Base-by-base conservation (phyloP, 2,797 vertebrate species). In the Macrochelys suwanniensis region DNA sequence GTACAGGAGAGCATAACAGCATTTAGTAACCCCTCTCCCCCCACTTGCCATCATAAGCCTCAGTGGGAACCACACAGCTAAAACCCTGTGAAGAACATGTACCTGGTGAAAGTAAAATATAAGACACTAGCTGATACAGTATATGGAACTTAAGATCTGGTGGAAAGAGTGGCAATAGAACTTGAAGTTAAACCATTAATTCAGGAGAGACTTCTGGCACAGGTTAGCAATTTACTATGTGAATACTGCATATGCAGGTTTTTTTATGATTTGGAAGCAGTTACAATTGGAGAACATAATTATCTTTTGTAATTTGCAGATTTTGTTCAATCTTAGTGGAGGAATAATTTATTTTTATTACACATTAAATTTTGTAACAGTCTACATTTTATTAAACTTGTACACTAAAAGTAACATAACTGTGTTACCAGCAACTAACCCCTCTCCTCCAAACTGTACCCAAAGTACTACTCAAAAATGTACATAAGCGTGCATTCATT, bases 331-430 rank as follows among this genome's bases (percentile, higher is more conserved):
- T 95, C 57, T 92, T 90, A 85, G 84, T 90, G 59, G 80, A 86
- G 23, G 57, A 89, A n/a, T 91, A 95, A 95, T 95, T 96, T 91
- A 97, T 91, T 95, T 94, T 96, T 91, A 96, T 91, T 95, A 91
- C 82, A 49, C 61, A 93, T 94, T 94, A 93, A 92, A 94, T 94
- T 92, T 96, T 91, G 84, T 92, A 95, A 95, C 79, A 89, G 5
- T 80, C 37, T 84, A 84, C 88, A 93, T 88, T 95, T 83, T 95
- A 87, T 82, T 65, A 85, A 79, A 95, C 93, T 92, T 93, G 82
- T 96, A 92, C 84, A 96, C 57, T 91, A 90, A 88, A 33, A 65
- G 94, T 96, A 94, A 89, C 92, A 80, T 95, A 94, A 94, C 93
- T 95, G 68, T 84, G n/a, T 23, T 85, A 59, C 71, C 56, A 86